Percentiles rank a stretch among this genome's conserved stretches.
Conservation (phyloP, 2,113 vertebrate species). For the Nipponia nippon region DNA sequence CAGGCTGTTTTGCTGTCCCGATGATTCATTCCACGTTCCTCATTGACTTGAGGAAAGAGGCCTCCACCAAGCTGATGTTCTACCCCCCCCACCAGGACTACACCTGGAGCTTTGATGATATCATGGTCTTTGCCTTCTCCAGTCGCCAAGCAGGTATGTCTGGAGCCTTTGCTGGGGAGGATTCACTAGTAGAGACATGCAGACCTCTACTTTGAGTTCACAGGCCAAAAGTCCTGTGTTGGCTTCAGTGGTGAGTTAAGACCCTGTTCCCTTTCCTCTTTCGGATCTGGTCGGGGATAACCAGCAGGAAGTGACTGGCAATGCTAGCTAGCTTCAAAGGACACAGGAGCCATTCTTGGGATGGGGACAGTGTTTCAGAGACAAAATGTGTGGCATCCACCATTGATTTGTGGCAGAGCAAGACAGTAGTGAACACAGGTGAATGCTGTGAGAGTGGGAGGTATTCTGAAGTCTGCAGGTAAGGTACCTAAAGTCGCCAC, state of each 20-base stretch:
- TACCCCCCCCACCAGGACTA: constrained; percentile 92
- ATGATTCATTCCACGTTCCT: constrained; percentile 97
- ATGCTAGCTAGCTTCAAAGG: background rate
- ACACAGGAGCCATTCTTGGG: background rate
- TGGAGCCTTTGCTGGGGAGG: background rate
- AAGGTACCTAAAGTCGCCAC: background rate
- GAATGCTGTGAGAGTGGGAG: background rate
- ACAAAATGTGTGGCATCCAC: background rate
- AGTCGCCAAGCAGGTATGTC: constrained; percentile 86
- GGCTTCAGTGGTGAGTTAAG: background rate
- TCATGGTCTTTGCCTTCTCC: constrained; percentile 97
- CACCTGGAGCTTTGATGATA: constrained; percentile 96
- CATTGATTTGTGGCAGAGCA: background rate
- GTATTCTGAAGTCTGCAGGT: background rate
- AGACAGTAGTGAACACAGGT: background rate
- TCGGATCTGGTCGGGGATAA: background rate
- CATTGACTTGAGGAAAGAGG: constrained; percentile 87
- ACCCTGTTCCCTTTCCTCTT: background rate
- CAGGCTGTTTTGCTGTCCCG: constrained; percentile 89
- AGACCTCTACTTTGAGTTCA: background rate
- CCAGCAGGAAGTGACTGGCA: background rate
- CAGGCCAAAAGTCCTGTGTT: background rate
- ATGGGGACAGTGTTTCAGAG: background rate
- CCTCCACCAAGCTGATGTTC: constrained; percentile 82
- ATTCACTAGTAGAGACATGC: background rate